Evolutionary conservation across 2,797 vertebrate species (phyloP).

Genomic region (Synaphobranchus kaupii): DNA sequence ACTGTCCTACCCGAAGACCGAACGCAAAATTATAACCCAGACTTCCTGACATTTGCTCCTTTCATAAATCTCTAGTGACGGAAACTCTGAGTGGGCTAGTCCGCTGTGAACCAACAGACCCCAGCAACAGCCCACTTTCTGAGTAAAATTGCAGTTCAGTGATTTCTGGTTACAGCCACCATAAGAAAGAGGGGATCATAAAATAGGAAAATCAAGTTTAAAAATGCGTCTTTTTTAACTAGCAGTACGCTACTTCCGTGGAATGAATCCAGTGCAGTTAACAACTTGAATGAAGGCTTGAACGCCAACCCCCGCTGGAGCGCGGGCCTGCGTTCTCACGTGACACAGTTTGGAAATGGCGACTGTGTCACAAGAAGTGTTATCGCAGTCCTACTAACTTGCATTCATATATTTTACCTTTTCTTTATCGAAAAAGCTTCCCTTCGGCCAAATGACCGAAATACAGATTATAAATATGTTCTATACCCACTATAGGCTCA

Average conservation of each 20-base stretch:
- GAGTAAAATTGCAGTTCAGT: too few species aligned
- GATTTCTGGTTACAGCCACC: too few species aligned
- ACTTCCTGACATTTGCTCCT: conserved; percentile 71
- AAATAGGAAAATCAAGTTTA: neutral
- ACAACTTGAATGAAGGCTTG: neutral
- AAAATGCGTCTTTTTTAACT: neutral
- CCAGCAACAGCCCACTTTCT: conserved; percentile 29
- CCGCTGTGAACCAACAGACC: too few species aligned
- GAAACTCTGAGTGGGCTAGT: too few species aligned
- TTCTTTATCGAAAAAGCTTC: neutral
- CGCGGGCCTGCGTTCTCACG: neutral
- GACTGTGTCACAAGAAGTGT: neutral
- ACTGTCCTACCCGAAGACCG: conserved; percentile 70
- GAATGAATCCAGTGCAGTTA: neutral
- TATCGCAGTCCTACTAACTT: neutral
- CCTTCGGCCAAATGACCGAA: too few species aligned
- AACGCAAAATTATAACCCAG: conserved; percentile 70
- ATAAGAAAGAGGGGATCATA: too few species aligned
- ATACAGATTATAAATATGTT: neutral
- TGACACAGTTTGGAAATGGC: neutral
- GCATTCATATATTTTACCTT: neutral
- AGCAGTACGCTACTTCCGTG: neutral
- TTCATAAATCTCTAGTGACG: conserved; percentile 75
- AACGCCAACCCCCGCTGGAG: neutral
- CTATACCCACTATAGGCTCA: neutral